Base-by-base conservation (phyloP, 2,888 invertebrate species). In the Pammene fasciana region DNA sequence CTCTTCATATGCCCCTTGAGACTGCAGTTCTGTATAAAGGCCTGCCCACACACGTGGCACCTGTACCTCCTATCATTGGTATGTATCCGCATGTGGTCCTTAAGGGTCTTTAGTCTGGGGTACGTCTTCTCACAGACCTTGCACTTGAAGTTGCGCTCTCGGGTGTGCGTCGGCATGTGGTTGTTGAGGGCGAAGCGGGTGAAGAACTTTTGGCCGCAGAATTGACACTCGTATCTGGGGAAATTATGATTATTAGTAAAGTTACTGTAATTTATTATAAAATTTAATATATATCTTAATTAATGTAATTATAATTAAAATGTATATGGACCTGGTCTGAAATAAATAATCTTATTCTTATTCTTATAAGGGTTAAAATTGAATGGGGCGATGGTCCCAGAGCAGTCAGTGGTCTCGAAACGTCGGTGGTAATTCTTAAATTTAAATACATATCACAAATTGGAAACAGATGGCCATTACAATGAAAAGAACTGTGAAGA, bases 11-110 rank as follows among this genome's bases (percentile, higher is more conserved):
- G 91, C 0, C 90, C 90, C 70, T 92, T 92, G 0, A 92, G 68
- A 65, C 91, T 92, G 71, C 91, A 91, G 72, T 91, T 91, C 73
- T 91, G 91, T 72, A 91, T 88, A 72, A 92, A 91, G 1, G 91
- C 91, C 72, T 90, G 91, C 0, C 88, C 92, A 72, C 91, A 91
- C 13, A 89, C 82, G 38, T 88, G 86, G 38, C 89, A 74, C 1
- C 74, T 26, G 61, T 74, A 76, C 38, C 75, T 41, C 13, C 68
- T 60, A 18, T 73, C 74, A 11, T 73, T 72, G 0, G 62, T 71
- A 26, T 75, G 74, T 14, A 73, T 75, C 34, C 71, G 34, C 72
- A 74, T 83, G 56, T 84, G 82, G 36, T 74, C 73, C 11, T 57
- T 71, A 0, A 72, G 55, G 0, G 71, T 72, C 9, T 68, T 92